Conservation (phyloP, 2,888 invertebrate genomes). For the Tenthredo scrophulariae region DNA sequence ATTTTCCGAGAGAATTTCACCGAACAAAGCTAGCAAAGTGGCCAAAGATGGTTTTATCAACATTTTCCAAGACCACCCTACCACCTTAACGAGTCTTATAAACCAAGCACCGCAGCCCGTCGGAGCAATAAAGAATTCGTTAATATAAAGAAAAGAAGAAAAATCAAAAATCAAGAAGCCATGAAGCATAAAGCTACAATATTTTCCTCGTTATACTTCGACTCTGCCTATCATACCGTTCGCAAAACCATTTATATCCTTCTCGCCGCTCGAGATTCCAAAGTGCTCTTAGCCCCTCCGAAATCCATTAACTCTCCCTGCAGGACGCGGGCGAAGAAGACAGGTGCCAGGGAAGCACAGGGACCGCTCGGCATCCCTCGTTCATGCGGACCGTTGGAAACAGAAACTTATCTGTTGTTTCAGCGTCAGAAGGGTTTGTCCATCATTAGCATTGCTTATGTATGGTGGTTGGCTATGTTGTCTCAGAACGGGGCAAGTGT, state of each 20-base stretch:
- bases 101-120: background rate
- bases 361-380: slow-evolving; percentile 51
- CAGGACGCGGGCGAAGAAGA: slow-evolving; percentile 55
- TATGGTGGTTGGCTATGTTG: slow-evolving; percentile 66
- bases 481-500: slow-evolving; percentile 66
- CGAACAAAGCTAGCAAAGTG: slow-evolving; percentile 26
- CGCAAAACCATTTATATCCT: slow-evolving; percentile 33
- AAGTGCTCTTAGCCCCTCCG: slow-evolving; percentile 8
- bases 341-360: slow-evolving; percentile 60
- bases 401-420: slow-evolving; percentile 60
- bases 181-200: background rate
- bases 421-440: slow-evolving; percentile 60
- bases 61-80: background rate
- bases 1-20: slow-evolving; percentile 58
- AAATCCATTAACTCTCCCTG: slow-evolving; percentile 41
- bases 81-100: background rate
- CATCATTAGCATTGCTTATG: slow-evolving; percentile 67
- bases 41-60: slow-evolving; percentile 11
- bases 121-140: background rate
- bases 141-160: background rate
- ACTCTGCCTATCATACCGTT: background rate
- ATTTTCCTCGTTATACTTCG: background rate
- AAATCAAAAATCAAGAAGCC: background rate
- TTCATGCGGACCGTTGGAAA: slow-evolving; percentile 58
- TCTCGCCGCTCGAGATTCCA: slow-evolving; percentile 20